Percentiles rank a stretch among this genome's conserved stretches.
Conservation (phyloP, 2,113 vertebrate genomes). For the Speoplatyrhinus poulsoni region DNA sequence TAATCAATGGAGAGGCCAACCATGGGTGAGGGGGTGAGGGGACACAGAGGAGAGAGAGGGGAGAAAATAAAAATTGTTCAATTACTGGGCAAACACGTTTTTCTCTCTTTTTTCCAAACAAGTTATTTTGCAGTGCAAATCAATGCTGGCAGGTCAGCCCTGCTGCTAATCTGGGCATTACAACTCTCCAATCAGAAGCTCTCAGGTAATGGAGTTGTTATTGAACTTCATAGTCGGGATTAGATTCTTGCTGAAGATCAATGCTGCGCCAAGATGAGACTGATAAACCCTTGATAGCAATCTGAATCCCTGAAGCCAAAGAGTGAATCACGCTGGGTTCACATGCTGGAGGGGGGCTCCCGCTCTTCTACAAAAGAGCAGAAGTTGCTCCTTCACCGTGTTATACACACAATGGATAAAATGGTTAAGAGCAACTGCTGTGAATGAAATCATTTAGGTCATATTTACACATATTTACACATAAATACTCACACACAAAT, state of each 20-base stretch:
- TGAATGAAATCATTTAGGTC: not conserved
- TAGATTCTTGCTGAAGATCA: constrained; percentile 98
- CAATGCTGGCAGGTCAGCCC: constrained; percentile 98
- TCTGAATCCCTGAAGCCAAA: constrained; percentile 92
- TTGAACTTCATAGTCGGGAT: constrained; percentile 99
- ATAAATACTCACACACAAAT: not conserved
- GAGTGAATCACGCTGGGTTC: constrained; percentile 84
- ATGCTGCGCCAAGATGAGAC: constrained; percentile 96
- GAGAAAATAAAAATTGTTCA: constrained; percentile 95
- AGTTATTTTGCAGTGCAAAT: constrained; percentile 98
- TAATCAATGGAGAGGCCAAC: constrained; percentile 88
- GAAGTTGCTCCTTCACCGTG: constrained; percentile 30
- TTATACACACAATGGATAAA: constrained; percentile 33
- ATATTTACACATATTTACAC: not conserved
- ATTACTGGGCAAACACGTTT: constrained; percentile 93
- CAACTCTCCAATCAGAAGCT: constrained; percentile 95
- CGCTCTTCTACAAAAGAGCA: constrained; percentile 39
- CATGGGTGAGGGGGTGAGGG: constrained; percentile 48
- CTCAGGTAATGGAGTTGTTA: constrained; percentile 99
- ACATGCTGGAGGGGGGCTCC: constrained; percentile 60
- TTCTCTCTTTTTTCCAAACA: constrained; percentile 84
- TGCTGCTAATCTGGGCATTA: constrained; percentile 99
- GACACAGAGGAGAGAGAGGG: constrained; percentile 45
- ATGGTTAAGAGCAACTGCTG: not conserved
- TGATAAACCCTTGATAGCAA: constrained; percentile 98